These are phyloP conservation scores for Stenolophus ochropezus DNA, from an alignment of 2,888 invertebrate genomes.

Conservation along the genomic window DNA sequence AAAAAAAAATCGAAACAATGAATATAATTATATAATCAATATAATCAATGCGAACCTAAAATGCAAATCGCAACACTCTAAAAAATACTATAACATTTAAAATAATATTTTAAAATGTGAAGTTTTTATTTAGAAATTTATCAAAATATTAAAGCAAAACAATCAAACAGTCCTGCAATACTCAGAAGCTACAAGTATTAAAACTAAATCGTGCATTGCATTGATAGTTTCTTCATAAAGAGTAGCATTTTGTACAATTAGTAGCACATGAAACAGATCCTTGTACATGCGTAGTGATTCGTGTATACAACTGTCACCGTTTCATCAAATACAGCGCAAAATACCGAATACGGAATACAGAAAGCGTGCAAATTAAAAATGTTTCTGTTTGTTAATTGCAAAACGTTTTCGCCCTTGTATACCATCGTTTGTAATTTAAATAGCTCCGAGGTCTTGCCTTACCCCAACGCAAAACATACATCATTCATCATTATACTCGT, in stretches of 20 bases:
- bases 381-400: slow-evolving; percentile 15
- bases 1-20: too few species aligned
- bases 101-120: too few species aligned
- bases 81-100: too few species aligned
- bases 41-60: too few species aligned
- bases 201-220: too few species aligned
- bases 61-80: too few species aligned
- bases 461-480: not conserved
- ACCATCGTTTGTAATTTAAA: slow-evolving; percentile 11
- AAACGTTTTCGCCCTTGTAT: not conserved
- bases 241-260: not conserved
- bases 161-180: too few species aligned
- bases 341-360: not conserved
- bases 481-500: not conserved
- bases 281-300: not conserved
- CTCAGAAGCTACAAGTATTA: too few species aligned
- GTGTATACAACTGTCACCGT: slow-evolving; percentile 3
- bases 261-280: not conserved
- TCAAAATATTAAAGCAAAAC: too few species aligned
- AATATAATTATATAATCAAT: too few species aligned
- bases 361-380: not conserved
- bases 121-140: too few species aligned
- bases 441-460: not conserved
- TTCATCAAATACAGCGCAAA: not conserved
- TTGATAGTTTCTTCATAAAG: not conserved